A percentile compares a stretch with the other conserved stretches of the same genome.
These are phyloP conservation scores for Parotocinclus haroldoi DNA, from an alignment of 2,797 vertebrate genomes.

Conservation along the genomic window DNA sequence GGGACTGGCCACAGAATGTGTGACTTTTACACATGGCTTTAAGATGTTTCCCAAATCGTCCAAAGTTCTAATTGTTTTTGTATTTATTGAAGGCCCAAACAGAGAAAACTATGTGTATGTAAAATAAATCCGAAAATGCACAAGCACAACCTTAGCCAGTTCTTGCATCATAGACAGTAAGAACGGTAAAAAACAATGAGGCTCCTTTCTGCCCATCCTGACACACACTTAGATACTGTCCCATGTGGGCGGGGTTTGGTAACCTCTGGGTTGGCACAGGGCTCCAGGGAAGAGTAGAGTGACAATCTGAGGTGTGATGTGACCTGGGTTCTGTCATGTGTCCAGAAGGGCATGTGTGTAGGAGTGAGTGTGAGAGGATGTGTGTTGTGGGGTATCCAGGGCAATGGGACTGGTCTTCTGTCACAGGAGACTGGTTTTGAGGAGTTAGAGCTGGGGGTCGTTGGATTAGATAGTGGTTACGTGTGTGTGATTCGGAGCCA, in stretches of 20 bases:
- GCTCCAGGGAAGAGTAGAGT: slow-evolving; percentile 34
- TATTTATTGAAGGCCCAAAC: background rate
- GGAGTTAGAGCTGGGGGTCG: slow-evolving; percentile 45
- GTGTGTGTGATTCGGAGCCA: slow-evolving; percentile 34
- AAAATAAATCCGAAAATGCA: background rate
- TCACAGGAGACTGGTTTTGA: slow-evolving; percentile 45
- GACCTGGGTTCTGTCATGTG: slow-evolving; percentile 48
- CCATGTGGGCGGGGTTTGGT: slow-evolving; percentile 19
- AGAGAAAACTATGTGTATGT: too few relatives aligned
- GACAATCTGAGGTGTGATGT: slow-evolving; percentile 52
- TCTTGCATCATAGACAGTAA: background rate
- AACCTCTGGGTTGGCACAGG: slow-evolving; percentile 45
- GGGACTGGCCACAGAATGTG: too few relatives aligned
- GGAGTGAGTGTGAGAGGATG: slow-evolving; percentile 27
- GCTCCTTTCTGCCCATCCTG: background rate
- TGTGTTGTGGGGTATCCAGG: slow-evolving; percentile 35
- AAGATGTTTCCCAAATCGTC: too few relatives aligned
- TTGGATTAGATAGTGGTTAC: slow-evolving; percentile 42
- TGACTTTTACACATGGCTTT: too few relatives aligned
- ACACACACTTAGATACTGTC: slow-evolving; percentile 18
- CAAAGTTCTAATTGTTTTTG: background rate
- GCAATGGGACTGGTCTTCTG: slow-evolving; percentile 44
- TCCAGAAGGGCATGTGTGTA: slow-evolving; percentile 26
- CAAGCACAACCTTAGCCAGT: background rate
- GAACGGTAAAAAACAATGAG: slow-evolving; percentile 2